Conservation (phyloP, 1,140 invertebrate species). For the Calliphora vicina region DNA sequence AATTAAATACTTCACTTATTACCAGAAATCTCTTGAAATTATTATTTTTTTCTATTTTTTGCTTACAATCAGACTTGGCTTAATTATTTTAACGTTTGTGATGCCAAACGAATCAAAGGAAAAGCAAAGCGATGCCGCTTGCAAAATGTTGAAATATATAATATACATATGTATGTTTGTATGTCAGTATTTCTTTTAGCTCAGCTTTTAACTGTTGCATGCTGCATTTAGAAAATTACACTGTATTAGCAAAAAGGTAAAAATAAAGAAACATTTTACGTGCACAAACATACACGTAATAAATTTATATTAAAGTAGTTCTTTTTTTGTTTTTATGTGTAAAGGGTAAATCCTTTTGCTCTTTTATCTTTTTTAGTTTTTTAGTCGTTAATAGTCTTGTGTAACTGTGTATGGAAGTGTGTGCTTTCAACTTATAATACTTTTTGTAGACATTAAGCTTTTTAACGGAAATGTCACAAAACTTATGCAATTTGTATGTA, state of each 20-base stretch:
- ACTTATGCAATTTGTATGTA: slow-evolving; percentile 26
- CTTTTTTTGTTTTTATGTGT: too few species aligned
- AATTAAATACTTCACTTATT: too few species aligned
- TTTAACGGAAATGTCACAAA: slow-evolving; percentile 32
- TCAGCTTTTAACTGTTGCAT: neutral
- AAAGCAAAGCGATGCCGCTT: neutral
- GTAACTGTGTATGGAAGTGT: neutral
- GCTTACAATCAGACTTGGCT: too few species aligned
- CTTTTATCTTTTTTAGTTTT: neutral
- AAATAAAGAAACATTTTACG: neutral
- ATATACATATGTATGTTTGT: too few species aligned
- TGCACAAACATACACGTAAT: neutral
- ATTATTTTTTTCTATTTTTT: too few species aligned
- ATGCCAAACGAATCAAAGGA: too few species aligned
- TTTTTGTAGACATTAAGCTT: slow-evolving; percentile 8
- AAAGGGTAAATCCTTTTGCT: neutral
- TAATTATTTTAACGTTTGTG: too few species aligned
- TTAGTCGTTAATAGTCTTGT: neutral
- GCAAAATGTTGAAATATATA: neutral
- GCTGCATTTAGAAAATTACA: neutral
- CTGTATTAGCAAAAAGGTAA: neutral
- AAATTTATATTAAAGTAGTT: neutral
- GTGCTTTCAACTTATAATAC: neutral
- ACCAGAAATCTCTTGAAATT: too few species aligned
- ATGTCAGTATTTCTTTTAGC: neutral